Evolutionary conservation across 2,113 vertebrate species (phyloP).

Genomic region (Festucalex cinctus): DNA sequence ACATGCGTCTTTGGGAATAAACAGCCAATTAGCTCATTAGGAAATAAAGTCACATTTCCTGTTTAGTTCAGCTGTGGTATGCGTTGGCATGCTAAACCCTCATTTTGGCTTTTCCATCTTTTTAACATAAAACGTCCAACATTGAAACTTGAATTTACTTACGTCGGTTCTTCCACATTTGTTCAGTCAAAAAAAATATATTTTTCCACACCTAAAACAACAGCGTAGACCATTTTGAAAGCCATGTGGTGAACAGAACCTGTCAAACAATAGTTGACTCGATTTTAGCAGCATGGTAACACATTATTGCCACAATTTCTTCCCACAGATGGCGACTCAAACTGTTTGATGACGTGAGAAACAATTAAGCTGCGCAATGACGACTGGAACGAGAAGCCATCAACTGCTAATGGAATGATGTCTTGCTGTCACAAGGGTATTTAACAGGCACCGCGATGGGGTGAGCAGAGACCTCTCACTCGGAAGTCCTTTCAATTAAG

Average conservation of each 20-base stretch:
- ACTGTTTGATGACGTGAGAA: conserved; percentile 75
- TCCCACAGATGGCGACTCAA: conserved; percentile 51
- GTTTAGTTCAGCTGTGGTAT: neutral
- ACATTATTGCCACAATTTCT: conserved; percentile 33
- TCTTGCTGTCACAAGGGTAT: conserved; percentile 76
- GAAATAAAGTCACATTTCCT: neutral
- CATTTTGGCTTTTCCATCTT: too few species aligned
- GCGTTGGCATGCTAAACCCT: too few species aligned
- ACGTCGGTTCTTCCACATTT: too few species aligned
- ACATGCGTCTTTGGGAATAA: neutral
- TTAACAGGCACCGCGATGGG: conserved; percentile 50
- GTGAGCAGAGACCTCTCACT: neutral
- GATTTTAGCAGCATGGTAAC: conserved; percentile 28
- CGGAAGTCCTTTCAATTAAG: conserved; percentile 9
- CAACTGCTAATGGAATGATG: conserved; percentile 78
- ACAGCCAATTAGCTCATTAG: neutral
- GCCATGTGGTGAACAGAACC: conserved; percentile 23
- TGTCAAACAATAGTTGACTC: conserved; percentile 27
- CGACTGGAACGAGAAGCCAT: conserved; percentile 75
- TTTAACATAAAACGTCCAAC: too few species aligned
- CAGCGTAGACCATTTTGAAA: conserved; percentile 5
- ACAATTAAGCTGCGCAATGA: conserved; percentile 81
- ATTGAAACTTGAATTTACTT: neutral
- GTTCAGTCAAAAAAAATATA: too few species aligned
- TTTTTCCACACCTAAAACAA: neutral